These are phyloP conservation scores for Simalia tracyae DNA, from an alignment of 2,797 vertebrate genomes.

Conservation along the genomic window DNA sequence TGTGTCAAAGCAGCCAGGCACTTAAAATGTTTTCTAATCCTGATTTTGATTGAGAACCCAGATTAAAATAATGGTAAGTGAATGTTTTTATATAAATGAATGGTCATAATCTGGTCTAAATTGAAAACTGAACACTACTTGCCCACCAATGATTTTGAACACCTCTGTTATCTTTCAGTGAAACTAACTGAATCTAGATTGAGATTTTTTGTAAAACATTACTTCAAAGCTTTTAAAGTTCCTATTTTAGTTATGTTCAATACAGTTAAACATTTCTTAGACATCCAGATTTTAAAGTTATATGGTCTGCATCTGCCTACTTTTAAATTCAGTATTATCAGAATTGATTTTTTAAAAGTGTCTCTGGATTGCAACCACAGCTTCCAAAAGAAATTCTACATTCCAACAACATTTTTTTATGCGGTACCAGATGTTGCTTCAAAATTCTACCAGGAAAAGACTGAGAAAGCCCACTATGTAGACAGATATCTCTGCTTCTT, in stretches of 20 bases:
- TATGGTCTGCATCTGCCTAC: background rate
- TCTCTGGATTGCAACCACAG: background rate
- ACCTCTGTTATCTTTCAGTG: background rate
- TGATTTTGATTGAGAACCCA: background rate
- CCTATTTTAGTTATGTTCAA: background rate
- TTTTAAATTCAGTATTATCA: background rate
- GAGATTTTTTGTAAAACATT: background rate
- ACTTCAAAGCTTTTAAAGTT: background rate
- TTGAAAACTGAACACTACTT: background rate
- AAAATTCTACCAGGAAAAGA: background rate
- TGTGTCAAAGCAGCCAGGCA: background rate
- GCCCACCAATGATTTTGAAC: background rate
- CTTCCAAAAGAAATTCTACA: background rate
- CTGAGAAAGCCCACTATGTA: background rate
- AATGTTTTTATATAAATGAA: background rate
- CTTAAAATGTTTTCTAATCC: background rate
- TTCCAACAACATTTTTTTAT: background rate
- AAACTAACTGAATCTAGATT: background rate
- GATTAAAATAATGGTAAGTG: background rate
- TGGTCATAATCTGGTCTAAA: background rate
- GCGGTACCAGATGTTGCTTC: background rate
- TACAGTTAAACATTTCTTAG: background rate
- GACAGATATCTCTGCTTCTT: background rate
- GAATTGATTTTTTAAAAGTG: background rate
- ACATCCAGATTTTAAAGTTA: background rate